These are phyloP conservation scores for Pseudopodoces humilis DNA, from an alignment of 2,113 vertebrate species.

Conservation along the genomic window DNA sequence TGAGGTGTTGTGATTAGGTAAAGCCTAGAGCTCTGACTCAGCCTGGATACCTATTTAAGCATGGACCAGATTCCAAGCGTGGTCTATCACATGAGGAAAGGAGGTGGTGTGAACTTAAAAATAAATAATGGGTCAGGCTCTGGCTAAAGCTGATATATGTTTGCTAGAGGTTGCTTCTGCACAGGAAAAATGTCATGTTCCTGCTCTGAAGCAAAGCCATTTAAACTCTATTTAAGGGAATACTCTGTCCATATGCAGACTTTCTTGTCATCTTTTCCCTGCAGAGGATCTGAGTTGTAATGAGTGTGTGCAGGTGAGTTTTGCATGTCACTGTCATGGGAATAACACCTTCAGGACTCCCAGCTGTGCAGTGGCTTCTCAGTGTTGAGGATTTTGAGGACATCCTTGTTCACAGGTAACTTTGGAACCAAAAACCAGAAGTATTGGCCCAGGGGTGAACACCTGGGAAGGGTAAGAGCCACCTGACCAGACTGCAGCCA, in stretches of 20 bases:
- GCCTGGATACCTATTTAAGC: not conserved
- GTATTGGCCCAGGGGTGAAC: not conserved
- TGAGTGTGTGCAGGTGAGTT: not conserved
- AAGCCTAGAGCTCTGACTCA: not conserved
- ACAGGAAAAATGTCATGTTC: not conserved
- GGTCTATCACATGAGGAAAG: not conserved
- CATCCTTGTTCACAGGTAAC: not conserved
- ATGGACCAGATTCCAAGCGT: not conserved
- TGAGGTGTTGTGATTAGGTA: not conserved
- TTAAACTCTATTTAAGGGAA: not conserved
- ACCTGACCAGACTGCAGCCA: not conserved
- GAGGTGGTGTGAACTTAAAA: not conserved
- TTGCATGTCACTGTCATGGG: not conserved
- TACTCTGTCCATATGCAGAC: not conserved
- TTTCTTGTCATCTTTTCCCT: not conserved
- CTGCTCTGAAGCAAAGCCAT: not conserved
- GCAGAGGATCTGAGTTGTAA: not conserved
- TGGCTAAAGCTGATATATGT: not conserved
- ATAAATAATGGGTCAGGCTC: not conserved
- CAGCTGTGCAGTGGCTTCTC: not conserved
- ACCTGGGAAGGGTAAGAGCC: not conserved
- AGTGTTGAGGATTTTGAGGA: not conserved
- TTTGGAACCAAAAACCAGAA: not conserved
- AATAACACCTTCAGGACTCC: not conserved
- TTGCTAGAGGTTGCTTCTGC: not conserved